Conservation (phyloP, 2,888 invertebrate species). For the Marasmarcha lunaedactyla region DNA sequence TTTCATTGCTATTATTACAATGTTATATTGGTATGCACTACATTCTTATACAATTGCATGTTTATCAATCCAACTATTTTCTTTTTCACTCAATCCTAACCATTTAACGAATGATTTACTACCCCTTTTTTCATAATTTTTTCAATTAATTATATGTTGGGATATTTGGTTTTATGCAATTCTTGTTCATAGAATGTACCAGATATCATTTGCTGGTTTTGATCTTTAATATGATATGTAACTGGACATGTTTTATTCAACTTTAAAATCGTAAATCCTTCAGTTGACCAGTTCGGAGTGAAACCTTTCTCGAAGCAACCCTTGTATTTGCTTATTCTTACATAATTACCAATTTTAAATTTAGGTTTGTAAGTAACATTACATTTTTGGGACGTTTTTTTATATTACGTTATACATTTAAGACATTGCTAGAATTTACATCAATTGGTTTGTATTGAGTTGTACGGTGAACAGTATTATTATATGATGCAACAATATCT, state of each 20-base stretch:
- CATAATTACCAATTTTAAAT: too few relatives aligned
- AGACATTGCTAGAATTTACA: too few relatives aligned
- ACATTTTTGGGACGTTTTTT: too few relatives aligned
- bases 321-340: too few relatives aligned
- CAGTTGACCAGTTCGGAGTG: not conserved
- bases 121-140: conserved; percentile 14
- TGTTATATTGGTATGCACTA: not conserved
- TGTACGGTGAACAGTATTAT: too few relatives aligned
- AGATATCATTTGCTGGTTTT: conserved; percentile 20
- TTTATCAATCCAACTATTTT: conserved; percentile 17
- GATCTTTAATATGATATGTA: conserved; percentile 24
- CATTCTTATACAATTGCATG: conserved; percentile 1
- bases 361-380: too few relatives aligned
- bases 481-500: too few relatives aligned
- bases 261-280: not conserved
- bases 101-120: conserved; percentile 11
- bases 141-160: conserved; percentile 26
- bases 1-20: not conserved
- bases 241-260: conserved; percentile 12
- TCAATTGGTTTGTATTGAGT: too few relatives aligned
- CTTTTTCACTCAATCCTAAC: conserved; percentile 8
- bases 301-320: too few relatives aligned
- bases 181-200: conserved; percentile 28
- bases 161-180: conserved; percentile 23
- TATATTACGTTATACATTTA: too few relatives aligned